Conservation (phyloP, 2,797 vertebrate species). For the Epinephelus awoara region DNA sequence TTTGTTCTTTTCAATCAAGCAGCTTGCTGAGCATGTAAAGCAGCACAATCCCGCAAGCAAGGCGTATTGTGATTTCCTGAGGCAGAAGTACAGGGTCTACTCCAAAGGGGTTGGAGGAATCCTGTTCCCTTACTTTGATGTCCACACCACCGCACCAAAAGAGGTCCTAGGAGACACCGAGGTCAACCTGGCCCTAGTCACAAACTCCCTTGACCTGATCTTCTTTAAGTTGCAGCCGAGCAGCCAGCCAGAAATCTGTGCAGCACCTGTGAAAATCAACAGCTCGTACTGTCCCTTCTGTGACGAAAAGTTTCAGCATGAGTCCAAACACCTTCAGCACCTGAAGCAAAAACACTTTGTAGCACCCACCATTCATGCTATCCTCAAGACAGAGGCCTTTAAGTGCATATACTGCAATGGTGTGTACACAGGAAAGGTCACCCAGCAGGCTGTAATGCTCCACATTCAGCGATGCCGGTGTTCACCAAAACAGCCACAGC, state of each 20-base stretch:
- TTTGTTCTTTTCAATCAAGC: slow-evolving; percentile 93
- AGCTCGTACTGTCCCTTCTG: slow-evolving; percentile 92
- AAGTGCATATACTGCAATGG: slow-evolving; percentile 99
- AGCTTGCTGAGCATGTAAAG: slow-evolving; percentile 91
- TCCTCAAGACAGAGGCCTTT: slow-evolving; percentile 95
- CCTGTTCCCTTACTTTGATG: slow-evolving; percentile 94
- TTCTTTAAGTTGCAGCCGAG: slow-evolving; percentile 93
- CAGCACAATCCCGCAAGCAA: slow-evolving; percentile 90
- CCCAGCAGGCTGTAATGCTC: slow-evolving; percentile 93
- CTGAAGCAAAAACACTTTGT: slow-evolving; percentile 95
- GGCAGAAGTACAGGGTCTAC: slow-evolving; percentile 91
- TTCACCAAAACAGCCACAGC: slow-evolving; percentile 85
- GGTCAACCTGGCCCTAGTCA: slow-evolving; percentile 92
- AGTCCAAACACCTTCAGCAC: slow-evolving; percentile 90
- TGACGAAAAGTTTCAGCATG: slow-evolving; percentile 87
- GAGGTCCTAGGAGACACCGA: slow-evolving; percentile 92
- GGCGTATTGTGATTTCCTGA: slow-evolving; percentile 90
- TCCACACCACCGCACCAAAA: slow-evolving; percentile 89
- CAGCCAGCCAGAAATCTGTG: slow-evolving; percentile 75
- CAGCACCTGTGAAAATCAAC: slow-evolving; percentile 73
- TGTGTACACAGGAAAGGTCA: slow-evolving; percentile 97
- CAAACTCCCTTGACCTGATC: slow-evolving; percentile 88
- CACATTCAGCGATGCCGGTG: slow-evolving; percentile 94
- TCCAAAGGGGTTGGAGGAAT: slow-evolving; percentile 88
- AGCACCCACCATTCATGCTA: slow-evolving; percentile 94